These are phyloP conservation scores for Pedionomus torquatus DNA, from an alignment of 2,113 vertebrate species.

Conservation along the genomic window DNA sequence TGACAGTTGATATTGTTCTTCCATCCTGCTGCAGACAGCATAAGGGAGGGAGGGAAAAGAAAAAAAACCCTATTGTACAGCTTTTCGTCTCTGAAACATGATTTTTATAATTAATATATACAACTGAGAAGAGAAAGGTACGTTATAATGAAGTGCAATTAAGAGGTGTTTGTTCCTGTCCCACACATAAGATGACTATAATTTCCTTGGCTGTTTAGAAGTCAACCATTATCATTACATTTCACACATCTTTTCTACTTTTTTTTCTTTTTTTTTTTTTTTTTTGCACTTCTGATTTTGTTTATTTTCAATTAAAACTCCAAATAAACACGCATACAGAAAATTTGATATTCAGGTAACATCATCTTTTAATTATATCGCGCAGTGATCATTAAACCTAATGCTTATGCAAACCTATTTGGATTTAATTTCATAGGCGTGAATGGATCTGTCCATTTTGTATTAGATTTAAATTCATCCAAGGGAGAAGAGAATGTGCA, in stretches of 20 bases:
- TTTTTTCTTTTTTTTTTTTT: slow-evolving; percentile 45
- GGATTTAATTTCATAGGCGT: slow-evolving; percentile 22
- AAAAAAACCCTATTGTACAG: slow-evolving; percentile 75
- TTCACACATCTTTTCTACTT: slow-evolving; percentile 74
- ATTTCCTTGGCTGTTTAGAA: slow-evolving; percentile 85
- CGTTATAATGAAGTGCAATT: slow-evolving; percentile 87
- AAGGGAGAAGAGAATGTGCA: neutral
- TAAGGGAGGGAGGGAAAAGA: slow-evolving; percentile 65
- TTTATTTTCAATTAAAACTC: slow-evolving; percentile 80
- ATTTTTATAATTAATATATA: slow-evolving; percentile 91
- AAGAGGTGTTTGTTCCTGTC: slow-evolving; percentile 86
- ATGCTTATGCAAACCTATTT: slow-evolving; percentile 40
- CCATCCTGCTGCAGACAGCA: slow-evolving; percentile 81
- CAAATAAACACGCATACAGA: slow-evolving; percentile 75
- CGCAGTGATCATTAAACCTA: slow-evolving; percentile 60
- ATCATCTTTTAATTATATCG: slow-evolving; percentile 74
- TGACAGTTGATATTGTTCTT: slow-evolving; percentile 88
- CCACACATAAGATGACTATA: slow-evolving; percentile 81
- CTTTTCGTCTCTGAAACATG: slow-evolving; percentile 77
- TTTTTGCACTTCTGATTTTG: slow-evolving; percentile 71
- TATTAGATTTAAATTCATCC: neutral
- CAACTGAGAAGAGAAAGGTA: slow-evolving; percentile 83
- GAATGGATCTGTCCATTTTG: slow-evolving; percentile 22
- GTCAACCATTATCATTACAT: slow-evolving; percentile 83
- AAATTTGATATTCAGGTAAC: slow-evolving; percentile 71